A percentile compares a stretch with the other conserved stretches of the same genome.
These are phyloP conservation scores for Sinocyclocheilus anshuiensis DNA, from an alignment of 2,113 vertebrate species.

Conservation along the genomic window DNA sequence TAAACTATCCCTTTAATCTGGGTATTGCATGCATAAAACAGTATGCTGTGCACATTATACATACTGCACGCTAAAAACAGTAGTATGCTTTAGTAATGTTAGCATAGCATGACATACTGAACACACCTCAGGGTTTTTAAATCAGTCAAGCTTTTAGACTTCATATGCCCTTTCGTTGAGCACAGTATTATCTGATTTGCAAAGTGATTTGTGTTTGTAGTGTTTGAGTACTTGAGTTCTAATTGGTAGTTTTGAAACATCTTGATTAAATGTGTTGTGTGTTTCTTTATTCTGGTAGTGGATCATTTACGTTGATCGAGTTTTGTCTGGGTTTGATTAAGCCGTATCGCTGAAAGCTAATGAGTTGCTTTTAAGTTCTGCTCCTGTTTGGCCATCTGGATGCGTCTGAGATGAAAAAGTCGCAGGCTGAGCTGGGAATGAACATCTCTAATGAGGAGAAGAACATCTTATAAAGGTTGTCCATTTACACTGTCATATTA, in stretches of 20 bases:
- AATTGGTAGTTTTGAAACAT: constrained; percentile 4
- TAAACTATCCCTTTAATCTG: neutral
- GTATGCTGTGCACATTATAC: neutral
- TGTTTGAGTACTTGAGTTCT: constrained; percentile 11
- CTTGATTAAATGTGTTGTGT: constrained; percentile 7
- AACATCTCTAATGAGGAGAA: constrained; percentile 81
- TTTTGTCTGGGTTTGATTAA: constrained; percentile 31
- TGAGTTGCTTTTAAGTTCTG: neutral
- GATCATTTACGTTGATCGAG: constrained; percentile 7
- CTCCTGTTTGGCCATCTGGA: constrained; percentile 83
- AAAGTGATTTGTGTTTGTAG: neutral
- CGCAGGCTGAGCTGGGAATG: constrained; percentile 84
- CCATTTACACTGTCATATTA: neutral
- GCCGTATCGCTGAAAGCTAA: neutral
- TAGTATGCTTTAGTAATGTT: neutral
- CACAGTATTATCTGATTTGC: constrained; percentile 4
- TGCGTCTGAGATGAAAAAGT: constrained; percentile 88
- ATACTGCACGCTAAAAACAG: neutral
- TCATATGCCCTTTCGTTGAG: neutral
- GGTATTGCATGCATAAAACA: neutral
- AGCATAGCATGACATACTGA: neutral
- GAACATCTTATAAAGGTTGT: constrained; percentile 87
- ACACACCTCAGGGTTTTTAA: neutral
- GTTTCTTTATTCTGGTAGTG: neutral
- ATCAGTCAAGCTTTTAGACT: neutral